Conservation (phyloP, 2,113 vertebrate genomes). For the Pipa parva region DNA sequence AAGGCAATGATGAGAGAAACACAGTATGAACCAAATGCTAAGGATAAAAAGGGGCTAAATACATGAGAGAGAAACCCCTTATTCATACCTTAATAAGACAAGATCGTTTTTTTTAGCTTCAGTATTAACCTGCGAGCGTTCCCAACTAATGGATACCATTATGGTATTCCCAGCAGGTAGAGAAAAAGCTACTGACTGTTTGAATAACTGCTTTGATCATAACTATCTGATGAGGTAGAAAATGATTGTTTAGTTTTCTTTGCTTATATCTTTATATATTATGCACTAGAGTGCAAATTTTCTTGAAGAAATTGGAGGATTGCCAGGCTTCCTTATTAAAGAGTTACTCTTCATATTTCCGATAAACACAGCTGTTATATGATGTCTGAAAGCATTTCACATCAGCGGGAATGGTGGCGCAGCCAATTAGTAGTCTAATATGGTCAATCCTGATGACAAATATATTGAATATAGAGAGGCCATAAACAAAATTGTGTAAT, state of each 20-base stretch:
- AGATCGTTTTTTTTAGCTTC: constrained; percentile 4
- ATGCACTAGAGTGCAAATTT: constrained; percentile 55
- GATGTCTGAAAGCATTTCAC: constrained; percentile 57
- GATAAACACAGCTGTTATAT: constrained; percentile 57
- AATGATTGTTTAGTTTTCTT: constrained; percentile 48
- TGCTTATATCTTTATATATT: constrained; percentile 52
- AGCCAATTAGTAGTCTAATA: constrained; percentile 53
- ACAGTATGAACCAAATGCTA: no score
- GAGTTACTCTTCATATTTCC: constrained; percentile 61
- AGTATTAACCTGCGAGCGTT: constrained; percentile 17
- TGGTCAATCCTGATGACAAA: constrained; percentile 53
- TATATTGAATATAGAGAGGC: constrained; percentile 48
- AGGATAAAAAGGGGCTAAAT: neutral
- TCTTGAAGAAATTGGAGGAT: constrained; percentile 54
- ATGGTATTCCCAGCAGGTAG: constrained; percentile 37
- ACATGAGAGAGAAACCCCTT: constrained; percentile 1
- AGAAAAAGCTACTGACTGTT: constrained; percentile 13
- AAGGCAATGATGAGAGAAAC: no score
- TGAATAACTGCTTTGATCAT: constrained; percentile 23
- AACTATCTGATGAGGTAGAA: constrained; percentile 23
- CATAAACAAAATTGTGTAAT: constrained; percentile 47
- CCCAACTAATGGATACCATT: constrained; percentile 37
- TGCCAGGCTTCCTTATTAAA: constrained; percentile 61
- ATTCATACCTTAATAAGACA: neutral
- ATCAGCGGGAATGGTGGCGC: constrained; percentile 52